Conservation (phyloP, 2,888 invertebrate genomes). For the Chaetogeoica ovagalla region DNA sequence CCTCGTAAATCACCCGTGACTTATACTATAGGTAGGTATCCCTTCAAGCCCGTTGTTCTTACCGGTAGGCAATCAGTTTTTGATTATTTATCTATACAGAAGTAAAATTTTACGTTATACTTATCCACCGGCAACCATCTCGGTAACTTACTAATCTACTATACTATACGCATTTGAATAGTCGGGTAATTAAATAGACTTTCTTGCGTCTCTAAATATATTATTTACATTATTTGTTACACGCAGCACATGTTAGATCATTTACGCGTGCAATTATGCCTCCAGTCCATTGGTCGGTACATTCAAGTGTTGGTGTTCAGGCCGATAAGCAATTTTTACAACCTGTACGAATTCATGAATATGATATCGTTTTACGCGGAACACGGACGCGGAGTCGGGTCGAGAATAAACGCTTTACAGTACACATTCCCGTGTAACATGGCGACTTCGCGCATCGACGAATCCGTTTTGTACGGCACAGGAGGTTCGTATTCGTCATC, state of each 20-base stretch:
- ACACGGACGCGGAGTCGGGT: constrained; percentile 63
- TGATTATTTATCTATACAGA: too few relatives aligned
- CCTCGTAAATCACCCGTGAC: too few relatives aligned
- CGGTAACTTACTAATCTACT: too few relatives aligned
- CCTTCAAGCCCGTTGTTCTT: too few relatives aligned
- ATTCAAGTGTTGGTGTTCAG: constrained; percentile 71
- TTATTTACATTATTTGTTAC: background rate
- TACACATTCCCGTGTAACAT: constrained; percentile 78
- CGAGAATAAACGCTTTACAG: constrained; percentile 65
- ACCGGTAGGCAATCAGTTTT: too few relatives aligned
- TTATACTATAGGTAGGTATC: too few relatives aligned
- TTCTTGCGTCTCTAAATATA: too few relatives aligned
- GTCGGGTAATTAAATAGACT: too few relatives aligned
- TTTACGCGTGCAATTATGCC: constrained; percentile 71
- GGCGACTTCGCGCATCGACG: constrained; percentile 66
- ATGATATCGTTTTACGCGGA: constrained; percentile 76
- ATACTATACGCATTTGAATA: too few relatives aligned
- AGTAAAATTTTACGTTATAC: too few relatives aligned
- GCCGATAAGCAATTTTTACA: constrained; percentile 77
- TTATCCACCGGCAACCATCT: too few relatives aligned
- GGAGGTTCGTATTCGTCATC: constrained; percentile 62
- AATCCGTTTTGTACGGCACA: constrained; percentile 74
- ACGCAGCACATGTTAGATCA: constrained; percentile 74
- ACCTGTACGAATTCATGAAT: constrained; percentile 81
- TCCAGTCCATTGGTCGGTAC: constrained; percentile 69